Evolutionary conservation across 2,113 vertebrate species (phyloP), one percentile per base, ranked within the genome.

Genomic region (Recurvirostra avosetta): DNA sequence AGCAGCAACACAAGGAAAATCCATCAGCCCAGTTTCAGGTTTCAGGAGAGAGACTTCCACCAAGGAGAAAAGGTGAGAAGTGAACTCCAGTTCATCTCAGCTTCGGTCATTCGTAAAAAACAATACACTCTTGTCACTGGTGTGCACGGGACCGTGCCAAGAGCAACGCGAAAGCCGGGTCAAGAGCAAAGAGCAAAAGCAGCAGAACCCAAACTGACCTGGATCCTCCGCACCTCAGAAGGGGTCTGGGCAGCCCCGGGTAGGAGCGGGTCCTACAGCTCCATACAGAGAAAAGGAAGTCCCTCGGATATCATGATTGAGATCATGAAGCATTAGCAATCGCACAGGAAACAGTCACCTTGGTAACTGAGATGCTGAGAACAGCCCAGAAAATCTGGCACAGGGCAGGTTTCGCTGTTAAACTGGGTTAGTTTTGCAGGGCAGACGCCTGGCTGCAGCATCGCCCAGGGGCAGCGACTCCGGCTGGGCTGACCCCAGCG

Each of bases 261-360:
- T 5, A 73, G 41, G 27, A 90, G 47, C 34, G 3, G 72, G 38
- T 78, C 74, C 55, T 55, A 61, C 45, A 23, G 89, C 93, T 88
- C 82, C 75, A 65, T 11, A 56, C 43, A 17, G 63, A 63, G 87
- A 30, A 82, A 79, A 96, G 94, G 94, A 95, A 97, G 85, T 73
- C 76, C 32, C 76, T 76, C 12, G 4, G 73, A 55, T 96, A 81
- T 62, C 94, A 84, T 34, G 56, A 88, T 53, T 2, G 1, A 88
- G 70, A 96, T 94, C 19, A 3, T 47, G 71, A 81, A 90, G 94
- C 92, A 67, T 59, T 77, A 86, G 56, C 89, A 62, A 89, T 88
- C 52, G 13, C 80, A 94, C 95, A 96, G 96, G 97, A 97, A 97
- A 82, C 95, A 58, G 93, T 96, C 95, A 95, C 96, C 88, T 62